Percentiles rank a stretch among this genome's conserved stretches.
Conservation (phyloP, 92 coral and sea anemone species). For the Zoanthus sociatus region DNA sequence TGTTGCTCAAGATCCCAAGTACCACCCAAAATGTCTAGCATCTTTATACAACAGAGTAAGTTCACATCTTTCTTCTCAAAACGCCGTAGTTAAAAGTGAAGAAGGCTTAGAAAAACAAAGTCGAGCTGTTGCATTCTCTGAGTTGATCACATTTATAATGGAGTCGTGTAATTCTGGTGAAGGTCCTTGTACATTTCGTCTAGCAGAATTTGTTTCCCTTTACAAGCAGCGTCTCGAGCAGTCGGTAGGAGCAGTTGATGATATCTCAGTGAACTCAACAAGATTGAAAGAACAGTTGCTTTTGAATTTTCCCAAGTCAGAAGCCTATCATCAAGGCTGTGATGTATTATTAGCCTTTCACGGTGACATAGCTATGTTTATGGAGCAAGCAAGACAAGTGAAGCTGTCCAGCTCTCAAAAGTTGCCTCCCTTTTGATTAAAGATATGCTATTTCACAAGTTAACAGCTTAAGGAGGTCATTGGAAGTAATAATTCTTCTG, state of each 20-base stretch:
- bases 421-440: not conserved
- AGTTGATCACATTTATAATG: not conserved
- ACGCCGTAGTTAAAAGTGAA: not conserved
- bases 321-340: conserved; percentile 58
- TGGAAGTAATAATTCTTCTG: not conserved
- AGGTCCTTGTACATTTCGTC: not conserved
- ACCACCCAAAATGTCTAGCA: conserved; percentile 31
- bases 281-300: conserved; percentile 67
- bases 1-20: conserved; percentile 46
- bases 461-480: not conserved
- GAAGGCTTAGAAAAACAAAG: no score
- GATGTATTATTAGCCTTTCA: conserved; percentile 58
- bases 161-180: not conserved
- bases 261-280: conserved; percentile 45
- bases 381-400: conserved; percentile 43
- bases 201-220: not conserved
- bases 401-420: conserved; percentile 40
- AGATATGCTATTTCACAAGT: not conserved
- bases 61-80: not conserved
- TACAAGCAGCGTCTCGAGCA: not conserved
- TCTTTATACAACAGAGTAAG: no score
- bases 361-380: conserved; percentile 52
- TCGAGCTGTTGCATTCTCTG: not conserved
- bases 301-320: conserved; percentile 52
- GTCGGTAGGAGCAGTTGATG: not conserved